Base-by-base conservation (phyloP, 2,797 vertebrate genomes). In the Astyanax mexicanus region DNA sequence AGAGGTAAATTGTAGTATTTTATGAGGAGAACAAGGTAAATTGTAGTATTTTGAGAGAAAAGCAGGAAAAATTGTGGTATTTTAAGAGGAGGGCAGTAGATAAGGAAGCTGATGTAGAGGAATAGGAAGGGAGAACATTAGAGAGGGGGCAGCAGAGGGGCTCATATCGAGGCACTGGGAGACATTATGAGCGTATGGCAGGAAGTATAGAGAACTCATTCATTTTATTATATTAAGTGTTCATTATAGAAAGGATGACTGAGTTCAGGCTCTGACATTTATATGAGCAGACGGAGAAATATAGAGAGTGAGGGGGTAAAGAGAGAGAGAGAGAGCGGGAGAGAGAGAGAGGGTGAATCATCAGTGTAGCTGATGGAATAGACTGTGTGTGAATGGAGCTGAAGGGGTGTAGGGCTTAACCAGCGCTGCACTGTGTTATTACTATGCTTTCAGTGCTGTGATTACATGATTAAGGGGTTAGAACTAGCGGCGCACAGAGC, bases 1-100 rank as follows among this genome's bases (percentile, higher is more conserved):
- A 5, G 15, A 3, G 15, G 3, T 8, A 10, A 12, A 15, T 45
- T 45, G 44, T 17, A 44, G n/a, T 3, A 44, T 1, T 9, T 13
- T 15, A 10, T 9, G 12, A 5, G 1, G 11, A 44, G 47, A 47
- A 9, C 1, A 72, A 32, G 72, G 60, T 58, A 6, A 54, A 75
- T 60, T 35, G 0, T 4, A 21, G 5, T 21, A 49, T 1, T 49
- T 49, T 1, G 42, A 4, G 42, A 45, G 5, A n/a, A 17, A 5
- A 4, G 4, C 88, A 86, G 69, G 84, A 68, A 54, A 71, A 40
- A 61, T 47, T 67, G 57, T 68, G n/a, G n/a, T n/a, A n/a, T n/a
- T n/a, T n/a, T n/a, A n/a, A n/a, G 68, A 32, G 10, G 11, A 19
- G 5, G 60, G n/a, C n/a, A 40, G 40, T 29, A 62, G 19, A 37